A percentile compares a stretch with the other conserved stretches of the same genome.
phyloP scores from a whole-genome alignment of 2,113 vertebrate genomes.

The Indri indri region DNA sequence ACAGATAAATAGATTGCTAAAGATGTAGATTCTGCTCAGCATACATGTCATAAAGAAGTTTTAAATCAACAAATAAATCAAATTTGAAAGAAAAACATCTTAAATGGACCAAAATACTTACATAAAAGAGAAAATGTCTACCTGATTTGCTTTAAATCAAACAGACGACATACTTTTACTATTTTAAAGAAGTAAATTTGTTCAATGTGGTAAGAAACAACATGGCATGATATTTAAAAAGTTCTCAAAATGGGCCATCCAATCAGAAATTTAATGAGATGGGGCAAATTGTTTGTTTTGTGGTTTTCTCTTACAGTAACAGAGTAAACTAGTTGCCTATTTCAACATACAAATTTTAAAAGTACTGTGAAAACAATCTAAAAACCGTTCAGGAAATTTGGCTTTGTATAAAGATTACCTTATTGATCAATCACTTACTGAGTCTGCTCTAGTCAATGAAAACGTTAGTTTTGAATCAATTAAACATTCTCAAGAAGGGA shows the following conservation, averaged over 20 bases:
- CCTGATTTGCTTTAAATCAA: slow-evolving; percentile 28
- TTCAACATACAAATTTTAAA: slow-evolving; percentile 3
- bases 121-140: slow-evolving; percentile 27
- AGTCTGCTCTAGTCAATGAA: neutral
- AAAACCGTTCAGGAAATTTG: slow-evolving; percentile 8
- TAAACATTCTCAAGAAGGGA: neutral
- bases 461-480: neutral
- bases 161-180: slow-evolving; percentile 33
- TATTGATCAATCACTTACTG: neutral
- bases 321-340: neutral
- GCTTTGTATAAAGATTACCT: neutral
- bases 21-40: neutral
- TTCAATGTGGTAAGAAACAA: neutral
- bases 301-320: neutral
- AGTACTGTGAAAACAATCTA: neutral
- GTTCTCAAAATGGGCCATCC: slow-evolving; percentile 1
- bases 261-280: neutral
- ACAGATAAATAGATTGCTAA: neutral
- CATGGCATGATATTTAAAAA: neutral
- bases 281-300: neutral
- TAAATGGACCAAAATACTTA: slow-evolving; percentile 57
- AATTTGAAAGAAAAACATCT: slow-evolving; percentile 73
- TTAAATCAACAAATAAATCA: slow-evolving; percentile 70
- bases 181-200: slow-evolving; percentile 38
- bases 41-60: slow-evolving; percentile 25